These are phyloP conservation scores for Bucco capensis DNA, from an alignment of 2,113 vertebrate species.

Conservation along the genomic window DNA sequence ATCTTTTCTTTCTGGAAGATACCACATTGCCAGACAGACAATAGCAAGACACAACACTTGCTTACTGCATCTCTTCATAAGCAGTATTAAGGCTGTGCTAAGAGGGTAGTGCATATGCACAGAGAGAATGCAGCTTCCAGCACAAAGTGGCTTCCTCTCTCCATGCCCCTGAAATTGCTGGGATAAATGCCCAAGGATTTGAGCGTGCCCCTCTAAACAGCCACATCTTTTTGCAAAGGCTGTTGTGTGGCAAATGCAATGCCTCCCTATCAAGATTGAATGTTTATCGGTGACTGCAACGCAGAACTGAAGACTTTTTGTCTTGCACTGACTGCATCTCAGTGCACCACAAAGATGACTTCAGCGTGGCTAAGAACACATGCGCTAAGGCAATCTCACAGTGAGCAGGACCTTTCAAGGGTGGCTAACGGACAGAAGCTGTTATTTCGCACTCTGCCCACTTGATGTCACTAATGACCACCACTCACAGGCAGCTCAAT, in stretches of 20 bases:
- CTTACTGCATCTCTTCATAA: background rate
- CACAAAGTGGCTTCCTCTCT: fast-evolving
- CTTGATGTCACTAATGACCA: slow-evolving; percentile 33
- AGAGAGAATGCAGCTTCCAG: background rate
- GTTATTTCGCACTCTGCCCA: background rate
- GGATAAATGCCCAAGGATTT: background rate
- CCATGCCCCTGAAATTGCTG: fast-evolving
- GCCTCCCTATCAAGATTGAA: background rate
- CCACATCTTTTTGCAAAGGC: fast-evolving
- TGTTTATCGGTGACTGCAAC: background rate
- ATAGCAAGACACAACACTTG: background rate
- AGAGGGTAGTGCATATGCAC: fast-evolving
- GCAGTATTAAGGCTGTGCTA: fast-evolving
- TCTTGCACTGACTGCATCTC: background rate
- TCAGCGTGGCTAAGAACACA: too few species aligned
- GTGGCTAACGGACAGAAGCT: fast-evolving
- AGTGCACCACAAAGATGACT: background rate
- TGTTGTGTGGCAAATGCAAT: fast-evolving
- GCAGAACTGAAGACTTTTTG: background rate
- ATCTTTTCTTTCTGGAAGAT: background rate
- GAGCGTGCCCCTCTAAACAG: fast-evolving
- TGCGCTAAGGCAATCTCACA: fast-evolving
- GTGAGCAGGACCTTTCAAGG: fast-evolving
- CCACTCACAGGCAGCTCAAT: background rate
- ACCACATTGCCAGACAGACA: background rate